These are phyloP conservation scores for Sander vitreus DNA, from an alignment of 2,113 vertebrate genomes.

Conservation along the genomic window DNA sequence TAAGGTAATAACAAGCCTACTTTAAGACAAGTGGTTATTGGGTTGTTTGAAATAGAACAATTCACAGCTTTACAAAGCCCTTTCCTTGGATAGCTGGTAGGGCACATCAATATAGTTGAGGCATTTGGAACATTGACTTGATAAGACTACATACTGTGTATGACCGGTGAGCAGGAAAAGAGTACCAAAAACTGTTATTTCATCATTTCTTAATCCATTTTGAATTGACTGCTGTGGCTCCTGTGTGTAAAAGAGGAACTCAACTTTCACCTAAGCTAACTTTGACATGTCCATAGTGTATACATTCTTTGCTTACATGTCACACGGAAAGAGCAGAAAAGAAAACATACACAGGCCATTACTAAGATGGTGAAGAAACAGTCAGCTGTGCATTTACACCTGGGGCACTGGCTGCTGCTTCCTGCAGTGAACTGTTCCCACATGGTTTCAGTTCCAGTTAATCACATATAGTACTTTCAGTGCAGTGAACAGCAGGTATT, in stretches of 20 bases:
- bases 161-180: constrained; percentile 58
- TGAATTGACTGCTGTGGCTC: constrained; percentile 50
- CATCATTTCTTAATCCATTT: constrained; percentile 47
- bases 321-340: constrained; percentile 71
- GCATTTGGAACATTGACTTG: constrained; percentile 73
- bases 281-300: constrained; percentile 67
- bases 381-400: constrained; percentile 80
- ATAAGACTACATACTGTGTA: constrained; percentile 69
- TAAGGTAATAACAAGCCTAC: constrained; percentile 75
- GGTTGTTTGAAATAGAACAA: constrained; percentile 77
- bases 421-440: constrained; percentile 71
- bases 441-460: constrained; percentile 75
- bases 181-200: constrained; percentile 52
- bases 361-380: constrained; percentile 76
- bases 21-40: constrained; percentile 84
- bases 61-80: constrained; percentile 84
- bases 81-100: constrained; percentile 77
- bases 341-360: constrained; percentile 74
- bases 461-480: constrained; percentile 72
- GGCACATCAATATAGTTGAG: constrained; percentile 81
- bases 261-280: constrained; percentile 28
- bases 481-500: constrained; percentile 80
- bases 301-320: constrained; percentile 78
- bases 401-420: constrained; percentile 71
- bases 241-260: constrained; percentile 58